phyloP scores from a whole-genome alignment of 2,113 vertebrate genomes.

The Rhinopomastus cyanomelas region DNA sequence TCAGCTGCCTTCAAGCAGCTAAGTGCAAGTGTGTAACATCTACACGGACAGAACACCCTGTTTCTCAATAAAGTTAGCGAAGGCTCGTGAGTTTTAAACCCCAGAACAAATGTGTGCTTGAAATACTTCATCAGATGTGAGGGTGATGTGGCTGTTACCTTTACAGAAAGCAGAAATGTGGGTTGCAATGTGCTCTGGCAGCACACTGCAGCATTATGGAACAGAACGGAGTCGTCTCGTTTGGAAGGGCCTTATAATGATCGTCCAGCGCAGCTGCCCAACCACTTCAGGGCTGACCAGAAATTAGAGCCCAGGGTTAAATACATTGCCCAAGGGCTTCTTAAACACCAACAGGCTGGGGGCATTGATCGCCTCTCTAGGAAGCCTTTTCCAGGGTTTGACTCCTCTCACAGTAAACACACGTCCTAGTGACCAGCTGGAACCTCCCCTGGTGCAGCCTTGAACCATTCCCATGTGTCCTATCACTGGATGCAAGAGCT shows the following conservation, averaged over 20 bases:
- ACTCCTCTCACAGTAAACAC: background rate
- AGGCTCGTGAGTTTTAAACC: background rate
- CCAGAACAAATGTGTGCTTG: background rate
- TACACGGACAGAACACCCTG: background rate
- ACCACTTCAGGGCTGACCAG: background rate
- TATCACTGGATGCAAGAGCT: background rate
- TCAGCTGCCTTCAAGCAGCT: background rate
- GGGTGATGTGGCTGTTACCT: background rate
- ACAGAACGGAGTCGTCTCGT: background rate
- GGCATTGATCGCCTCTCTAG: background rate
- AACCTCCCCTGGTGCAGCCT: background rate
- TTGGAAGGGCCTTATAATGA: background rate
- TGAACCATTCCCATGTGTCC: rapidly evolving
- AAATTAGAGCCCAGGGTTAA: background rate
- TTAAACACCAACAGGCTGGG: background rate
- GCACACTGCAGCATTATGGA: background rate
- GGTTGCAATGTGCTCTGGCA: background rate
- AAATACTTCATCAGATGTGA: background rate
- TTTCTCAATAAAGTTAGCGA: background rate
- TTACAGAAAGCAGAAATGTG: background rate
- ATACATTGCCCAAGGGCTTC: background rate
- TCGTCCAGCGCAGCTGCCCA: background rate
- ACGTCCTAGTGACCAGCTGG: background rate
- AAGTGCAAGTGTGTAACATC: background rate
- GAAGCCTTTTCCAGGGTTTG: background rate